These are phyloP conservation scores for Contarinia nasturtii DNA, from an alignment of 1,140 invertebrate genomes.

Conservation along the genomic window DNA sequence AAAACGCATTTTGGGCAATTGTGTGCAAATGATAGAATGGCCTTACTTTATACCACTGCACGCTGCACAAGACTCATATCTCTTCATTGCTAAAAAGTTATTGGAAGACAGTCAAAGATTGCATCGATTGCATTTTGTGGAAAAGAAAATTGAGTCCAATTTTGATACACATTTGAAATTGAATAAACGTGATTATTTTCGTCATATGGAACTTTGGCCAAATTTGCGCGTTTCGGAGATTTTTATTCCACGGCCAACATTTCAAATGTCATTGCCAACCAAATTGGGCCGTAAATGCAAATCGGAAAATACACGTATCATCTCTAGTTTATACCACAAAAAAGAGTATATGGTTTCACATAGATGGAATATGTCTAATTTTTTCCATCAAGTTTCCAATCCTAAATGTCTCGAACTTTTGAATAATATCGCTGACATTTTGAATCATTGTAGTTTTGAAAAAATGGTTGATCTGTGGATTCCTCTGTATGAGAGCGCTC, in stretches of 20 bases:
- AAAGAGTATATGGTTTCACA: background rate
- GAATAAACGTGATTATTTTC: background rate
- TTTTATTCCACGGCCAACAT: background rate
- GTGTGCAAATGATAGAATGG: background rate
- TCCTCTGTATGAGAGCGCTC: background rate
- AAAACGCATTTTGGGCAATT: background rate
- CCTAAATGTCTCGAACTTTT: background rate
- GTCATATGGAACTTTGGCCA: background rate
- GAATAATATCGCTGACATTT: background rate
- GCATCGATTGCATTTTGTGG: background rate
- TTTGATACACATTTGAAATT: background rate
- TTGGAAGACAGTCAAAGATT: background rate
- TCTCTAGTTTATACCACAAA: background rate
- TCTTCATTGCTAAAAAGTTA: background rate
- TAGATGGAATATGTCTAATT: background rate
- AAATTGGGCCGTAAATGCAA: background rate
- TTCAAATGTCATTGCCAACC: background rate
- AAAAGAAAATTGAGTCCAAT: background rate
- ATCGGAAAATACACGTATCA: background rate
- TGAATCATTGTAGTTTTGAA: background rate
- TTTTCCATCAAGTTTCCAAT: background rate
- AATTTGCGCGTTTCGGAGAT: background rate
- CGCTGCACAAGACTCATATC: background rate
- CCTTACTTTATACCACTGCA: background rate
- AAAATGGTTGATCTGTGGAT: background rate